Percentiles rank a stretch among this genome's conserved stretches.
These are phyloP conservation scores for Anomalospiza imberbis DNA, from an alignment of 2,797 vertebrate species.

Conservation along the genomic window DNA sequence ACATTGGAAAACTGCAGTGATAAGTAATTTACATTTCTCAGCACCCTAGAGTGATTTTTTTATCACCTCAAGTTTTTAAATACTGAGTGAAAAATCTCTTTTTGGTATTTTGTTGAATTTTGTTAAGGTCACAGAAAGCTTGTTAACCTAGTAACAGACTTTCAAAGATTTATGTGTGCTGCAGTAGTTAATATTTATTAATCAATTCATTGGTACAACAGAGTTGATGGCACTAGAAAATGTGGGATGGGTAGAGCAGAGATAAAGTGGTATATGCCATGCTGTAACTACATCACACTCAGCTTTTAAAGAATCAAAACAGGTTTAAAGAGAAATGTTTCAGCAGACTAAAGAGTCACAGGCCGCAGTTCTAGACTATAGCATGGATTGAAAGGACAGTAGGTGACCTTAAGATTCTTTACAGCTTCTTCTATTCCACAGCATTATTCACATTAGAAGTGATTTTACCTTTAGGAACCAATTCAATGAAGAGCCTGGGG, in stretches of 20 bases:
- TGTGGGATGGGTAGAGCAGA: neutral
- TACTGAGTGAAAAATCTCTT: neutral
- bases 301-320: neutral
- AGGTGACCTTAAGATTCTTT: neutral
- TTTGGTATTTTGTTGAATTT: neutral
- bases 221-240: neutral
- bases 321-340: neutral
- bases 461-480: neutral
- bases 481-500: neutral
- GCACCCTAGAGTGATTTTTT: neutral
- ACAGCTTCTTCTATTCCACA: neutral
- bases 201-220: neutral
- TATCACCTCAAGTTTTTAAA: neutral
- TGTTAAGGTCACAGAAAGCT: neutral
- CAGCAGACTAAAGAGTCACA: neutral
- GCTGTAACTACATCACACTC: neutral
- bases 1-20: neutral
- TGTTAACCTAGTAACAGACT: neutral
- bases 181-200: neutral
- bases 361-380: neutral
- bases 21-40: neutral
- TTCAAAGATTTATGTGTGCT: neutral
- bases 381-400: neutral
- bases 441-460: neutral
- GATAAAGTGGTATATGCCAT: neutral